Evolutionary conservation across 2,888 invertebrate species (phyloP).

Genomic region (Eledone cirrhosa): DNA sequence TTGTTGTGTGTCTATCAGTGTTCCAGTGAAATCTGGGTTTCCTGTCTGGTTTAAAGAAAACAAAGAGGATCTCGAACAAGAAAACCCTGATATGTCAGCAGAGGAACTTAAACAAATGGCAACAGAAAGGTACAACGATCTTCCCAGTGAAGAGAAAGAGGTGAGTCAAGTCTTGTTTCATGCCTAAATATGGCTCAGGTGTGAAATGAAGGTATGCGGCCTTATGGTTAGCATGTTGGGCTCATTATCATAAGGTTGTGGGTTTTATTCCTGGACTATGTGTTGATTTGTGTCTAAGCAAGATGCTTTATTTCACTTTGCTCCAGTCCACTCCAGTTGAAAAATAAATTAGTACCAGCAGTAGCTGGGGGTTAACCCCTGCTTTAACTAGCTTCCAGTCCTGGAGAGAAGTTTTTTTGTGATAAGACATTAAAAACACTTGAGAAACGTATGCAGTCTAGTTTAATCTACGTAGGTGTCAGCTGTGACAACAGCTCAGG

Average conservation of each 20-base stretch:
- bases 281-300: too few species aligned
- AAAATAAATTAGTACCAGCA: too few species aligned
- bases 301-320: too few species aligned
- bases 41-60: constrained; percentile 58
- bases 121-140: constrained; percentile 53
- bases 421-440: too few species aligned
- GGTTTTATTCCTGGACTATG: too few species aligned
- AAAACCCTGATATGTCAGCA: constrained; percentile 53
- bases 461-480: too few species aligned
- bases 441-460: too few species aligned
- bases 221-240: not conserved
- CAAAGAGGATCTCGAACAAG: constrained; percentile 44
- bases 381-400: not conserved
- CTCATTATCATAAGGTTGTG: too few species aligned
- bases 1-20: not conserved
- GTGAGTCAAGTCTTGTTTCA: constrained; percentile 35
- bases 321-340: too few species aligned
- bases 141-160: constrained; percentile 59
- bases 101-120: constrained; percentile 51
- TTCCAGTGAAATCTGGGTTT: constrained; percentile 45
- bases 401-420: not conserved
- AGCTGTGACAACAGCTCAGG: too few species aligned
- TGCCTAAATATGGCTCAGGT: not conserved
- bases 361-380: not conserved
- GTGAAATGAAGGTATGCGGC: not conserved